Percentiles rank a stretch among this genome's conserved stretches.
Evolutionary conservation across 2,113 vertebrate species (phyloP).

Genomic region (Prinia subflava): DNA sequence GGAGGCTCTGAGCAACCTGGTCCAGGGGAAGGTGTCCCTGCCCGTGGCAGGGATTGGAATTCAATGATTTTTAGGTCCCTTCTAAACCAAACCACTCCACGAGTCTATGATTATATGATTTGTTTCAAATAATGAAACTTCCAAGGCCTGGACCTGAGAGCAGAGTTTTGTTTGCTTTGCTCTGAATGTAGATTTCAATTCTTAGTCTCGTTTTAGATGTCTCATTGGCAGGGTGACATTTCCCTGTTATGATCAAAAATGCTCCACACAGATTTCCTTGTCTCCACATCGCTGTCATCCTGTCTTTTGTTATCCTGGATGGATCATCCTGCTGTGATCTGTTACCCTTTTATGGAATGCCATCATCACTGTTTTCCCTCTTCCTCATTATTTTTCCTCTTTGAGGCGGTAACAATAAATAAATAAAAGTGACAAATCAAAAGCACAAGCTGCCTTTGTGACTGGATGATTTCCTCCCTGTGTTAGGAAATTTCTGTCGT

Average conservation of each 20-base stretch:
- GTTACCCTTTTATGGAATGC: background rate
- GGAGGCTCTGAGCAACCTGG: background rate
- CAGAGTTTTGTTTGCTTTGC: background rate
- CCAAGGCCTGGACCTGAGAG: background rate
- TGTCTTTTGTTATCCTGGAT: background rate
- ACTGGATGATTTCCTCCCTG: background rate
- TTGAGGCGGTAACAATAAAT: background rate
- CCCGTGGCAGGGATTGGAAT: background rate
- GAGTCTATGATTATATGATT: background rate
- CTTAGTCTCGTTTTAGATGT: background rate
- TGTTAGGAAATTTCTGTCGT: background rate
- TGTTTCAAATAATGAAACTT: background rate
- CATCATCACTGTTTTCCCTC: background rate
- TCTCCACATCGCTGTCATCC: background rate
- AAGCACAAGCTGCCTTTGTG: background rate
- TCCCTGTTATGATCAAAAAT: background rate
- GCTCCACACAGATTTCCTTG: background rate
- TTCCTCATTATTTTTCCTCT: background rate
- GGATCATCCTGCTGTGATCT: background rate
- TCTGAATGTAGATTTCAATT: background rate
- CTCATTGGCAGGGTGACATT: slow-evolving; percentile 12
- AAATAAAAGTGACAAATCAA: background rate
- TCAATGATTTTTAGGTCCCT: background rate
- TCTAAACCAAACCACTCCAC: background rate
- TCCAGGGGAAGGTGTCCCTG: background rate